Conservation (phyloP, 30 jellyfish, hydroid and myxozoan genomes). For the Hydractinia symbiolongicarpus region DNA sequence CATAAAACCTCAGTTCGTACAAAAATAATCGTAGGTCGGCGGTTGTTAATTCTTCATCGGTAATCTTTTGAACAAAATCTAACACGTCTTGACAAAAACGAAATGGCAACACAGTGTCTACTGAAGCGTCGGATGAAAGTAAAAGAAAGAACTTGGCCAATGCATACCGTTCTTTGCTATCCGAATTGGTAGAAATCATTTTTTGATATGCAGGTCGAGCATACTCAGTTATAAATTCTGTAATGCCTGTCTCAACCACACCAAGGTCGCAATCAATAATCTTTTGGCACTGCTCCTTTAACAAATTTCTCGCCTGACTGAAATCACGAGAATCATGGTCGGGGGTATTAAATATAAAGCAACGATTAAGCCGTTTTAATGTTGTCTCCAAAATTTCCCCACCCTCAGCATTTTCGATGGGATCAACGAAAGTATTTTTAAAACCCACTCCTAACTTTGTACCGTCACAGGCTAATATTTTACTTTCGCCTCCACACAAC, state of each 20-base stretch:
- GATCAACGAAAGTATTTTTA: conserved; percentile 6
- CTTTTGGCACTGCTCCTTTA: too few relatives aligned
- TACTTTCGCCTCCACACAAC: conserved; percentile 1
- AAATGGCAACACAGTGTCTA: conserved; percentile 10
- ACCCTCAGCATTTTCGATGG: conserved; percentile 12
- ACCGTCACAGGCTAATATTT: conserved; percentile 11
- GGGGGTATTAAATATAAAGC: neutral
- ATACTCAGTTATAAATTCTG: too few relatives aligned
- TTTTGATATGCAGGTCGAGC: too few relatives aligned
- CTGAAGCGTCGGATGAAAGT: neutral
- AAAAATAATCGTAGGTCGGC: too few relatives aligned
- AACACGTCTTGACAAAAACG: conserved; percentile 2
- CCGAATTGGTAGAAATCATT: too few relatives aligned
- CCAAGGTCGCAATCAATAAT: too few relatives aligned
- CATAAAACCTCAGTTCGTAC: too few relatives aligned
- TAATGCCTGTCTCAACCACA: too few relatives aligned
- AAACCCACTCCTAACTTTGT: conserved; percentile 10
- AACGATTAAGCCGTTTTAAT: conserved; percentile 1
- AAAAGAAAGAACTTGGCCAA: neutral
- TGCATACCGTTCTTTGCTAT: neutral
- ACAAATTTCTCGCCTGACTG: too few relatives aligned
- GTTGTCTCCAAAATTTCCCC: conserved; percentile 4
- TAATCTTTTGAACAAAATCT: too few relatives aligned
- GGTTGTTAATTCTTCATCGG: too few relatives aligned
- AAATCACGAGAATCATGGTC: too few relatives aligned